phyloP scores from a whole-genome alignment of 2,113 vertebrate species.

The Solea solea region DNA sequence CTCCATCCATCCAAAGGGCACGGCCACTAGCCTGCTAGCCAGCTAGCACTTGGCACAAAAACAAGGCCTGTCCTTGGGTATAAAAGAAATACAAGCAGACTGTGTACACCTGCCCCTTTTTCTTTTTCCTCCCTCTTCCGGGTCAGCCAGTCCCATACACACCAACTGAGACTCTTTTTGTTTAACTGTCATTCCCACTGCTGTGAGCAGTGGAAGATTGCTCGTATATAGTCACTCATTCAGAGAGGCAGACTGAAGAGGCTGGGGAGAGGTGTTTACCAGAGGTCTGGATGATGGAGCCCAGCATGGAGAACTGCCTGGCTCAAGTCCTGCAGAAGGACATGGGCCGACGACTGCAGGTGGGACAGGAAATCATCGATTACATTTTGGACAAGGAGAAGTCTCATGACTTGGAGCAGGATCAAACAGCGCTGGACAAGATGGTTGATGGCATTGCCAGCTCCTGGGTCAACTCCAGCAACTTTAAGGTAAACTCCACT shows the following conservation, averaged over 20 bases:
- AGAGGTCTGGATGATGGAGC: conserved; percentile 85
- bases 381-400: conserved; percentile 94
- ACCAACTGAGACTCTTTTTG: conserved; percentile 61
- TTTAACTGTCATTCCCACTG: conserved; percentile 48
- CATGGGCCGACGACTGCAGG: conserved; percentile 92
- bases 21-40: conserved; percentile 81
- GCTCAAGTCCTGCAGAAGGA: conserved; percentile 96
- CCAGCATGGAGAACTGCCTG: conserved; percentile 94
- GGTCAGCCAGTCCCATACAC: conserved; percentile 68
- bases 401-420: conserved; percentile 94
- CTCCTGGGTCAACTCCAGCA: conserved; percentile 98
- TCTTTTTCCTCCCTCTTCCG: conserved; percentile 54
- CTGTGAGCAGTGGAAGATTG: conserved; percentile 32
- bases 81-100: conserved; percentile 48
- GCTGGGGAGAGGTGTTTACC: conserved; percentile 1
- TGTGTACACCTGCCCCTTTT: conserved; percentile 20
- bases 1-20: conserved; percentile 84
- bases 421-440: conserved; percentile 95
- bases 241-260: conserved; percentile 41
- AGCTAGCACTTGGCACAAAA: conserved; percentile 76
- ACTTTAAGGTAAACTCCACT: conserved; percentile 92
- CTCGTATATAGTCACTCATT: conserved; percentile 7
- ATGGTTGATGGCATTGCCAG: conserved; percentile 96
- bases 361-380: conserved; percentile 95
- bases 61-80: conserved; percentile 72